A percentile compares a stretch with the other conserved stretches of the same genome.
Conservation (phyloP, 1,140 invertebrate species). For the Rhagoletis zephyria region DNA sequence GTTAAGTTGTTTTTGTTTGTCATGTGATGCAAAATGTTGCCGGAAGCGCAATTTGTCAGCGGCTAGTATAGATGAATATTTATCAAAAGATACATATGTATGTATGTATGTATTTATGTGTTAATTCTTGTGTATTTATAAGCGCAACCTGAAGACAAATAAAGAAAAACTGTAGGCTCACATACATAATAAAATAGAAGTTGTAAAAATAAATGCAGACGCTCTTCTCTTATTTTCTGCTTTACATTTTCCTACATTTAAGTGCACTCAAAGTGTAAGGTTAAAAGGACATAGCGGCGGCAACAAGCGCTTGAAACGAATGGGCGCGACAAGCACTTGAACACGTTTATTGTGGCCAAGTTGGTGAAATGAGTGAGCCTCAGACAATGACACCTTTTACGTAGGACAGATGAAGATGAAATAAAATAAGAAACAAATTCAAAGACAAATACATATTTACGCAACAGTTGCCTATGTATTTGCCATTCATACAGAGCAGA, state of each 20-base stretch:
- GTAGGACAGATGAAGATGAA: too few species aligned
- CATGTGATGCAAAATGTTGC: not conserved
- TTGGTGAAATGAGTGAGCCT: not conserved
- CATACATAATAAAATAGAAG: not conserved
- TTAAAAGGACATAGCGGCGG: not conserved
- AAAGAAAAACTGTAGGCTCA: not conserved
- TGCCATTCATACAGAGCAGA: too few species aligned
- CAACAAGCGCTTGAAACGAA: not conserved
- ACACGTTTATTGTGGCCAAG: not conserved
- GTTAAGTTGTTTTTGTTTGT: not conserved
- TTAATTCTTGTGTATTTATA: not conserved
- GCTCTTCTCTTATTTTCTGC: not conserved
- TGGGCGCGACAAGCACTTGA: not conserved
- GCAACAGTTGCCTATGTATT: too few species aligned
- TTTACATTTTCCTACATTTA: not conserved
- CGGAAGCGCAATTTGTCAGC: conserved; percentile 15
- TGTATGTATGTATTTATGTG: not conserved
- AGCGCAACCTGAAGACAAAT: not conserved
- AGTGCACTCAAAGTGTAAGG: not conserved
- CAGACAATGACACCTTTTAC: too few species aligned
- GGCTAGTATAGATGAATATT: not conserved
- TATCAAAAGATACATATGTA: not conserved
- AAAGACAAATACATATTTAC: too few species aligned
- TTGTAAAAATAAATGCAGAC: not conserved
- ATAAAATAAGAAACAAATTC: too few species aligned